Evolutionary conservation across 2,113 vertebrate genomes (phyloP).

Genomic region (Phyllostomus hastatus): DNA sequence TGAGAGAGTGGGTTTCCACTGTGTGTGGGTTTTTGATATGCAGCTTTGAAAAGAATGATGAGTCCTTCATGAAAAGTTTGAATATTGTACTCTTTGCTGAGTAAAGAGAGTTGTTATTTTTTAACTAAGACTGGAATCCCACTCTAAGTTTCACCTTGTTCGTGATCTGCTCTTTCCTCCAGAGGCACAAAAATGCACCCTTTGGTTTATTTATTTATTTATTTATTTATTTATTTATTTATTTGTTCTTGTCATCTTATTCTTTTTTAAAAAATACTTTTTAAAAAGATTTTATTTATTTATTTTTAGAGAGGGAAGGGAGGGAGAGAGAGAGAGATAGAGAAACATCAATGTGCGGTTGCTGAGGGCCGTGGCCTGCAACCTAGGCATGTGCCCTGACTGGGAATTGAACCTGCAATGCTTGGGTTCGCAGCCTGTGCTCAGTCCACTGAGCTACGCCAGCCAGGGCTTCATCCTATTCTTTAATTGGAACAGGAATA

Average conservation of each 20-base stretch:
- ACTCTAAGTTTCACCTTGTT: slow-evolving; percentile 66
- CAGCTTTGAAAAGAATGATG: slow-evolving; percentile 81
- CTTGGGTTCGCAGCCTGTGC: too few relatives aligned
- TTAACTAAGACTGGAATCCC: slow-evolving; percentile 76
- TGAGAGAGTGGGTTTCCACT: slow-evolving; percentile 80
- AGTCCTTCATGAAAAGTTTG: slow-evolving; percentile 76
- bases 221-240: not conserved
- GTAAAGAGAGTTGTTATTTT: slow-evolving; percentile 72
- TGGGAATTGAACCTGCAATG: too few relatives aligned
- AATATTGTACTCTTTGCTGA: slow-evolving; percentile 75
- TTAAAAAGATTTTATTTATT: too few relatives aligned
- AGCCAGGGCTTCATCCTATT: not conserved
- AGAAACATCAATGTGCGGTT: too few relatives aligned
- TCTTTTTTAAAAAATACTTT: not conserved
- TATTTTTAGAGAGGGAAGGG: too few relatives aligned
- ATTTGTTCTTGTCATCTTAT: not conserved
- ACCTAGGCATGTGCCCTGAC: too few relatives aligned
- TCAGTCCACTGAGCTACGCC: too few relatives aligned
- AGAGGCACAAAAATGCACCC: slow-evolving; percentile 26
- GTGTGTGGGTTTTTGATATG: slow-evolving; percentile 82
- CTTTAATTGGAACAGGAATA: not conserved
- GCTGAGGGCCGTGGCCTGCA: too few relatives aligned
- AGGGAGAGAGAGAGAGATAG: too few relatives aligned
- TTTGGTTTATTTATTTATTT: not conserved
- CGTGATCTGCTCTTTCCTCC: slow-evolving; percentile 65